Conservation (phyloP, 2,797 vertebrate genomes). For the Dryobates pubescens region DNA sequence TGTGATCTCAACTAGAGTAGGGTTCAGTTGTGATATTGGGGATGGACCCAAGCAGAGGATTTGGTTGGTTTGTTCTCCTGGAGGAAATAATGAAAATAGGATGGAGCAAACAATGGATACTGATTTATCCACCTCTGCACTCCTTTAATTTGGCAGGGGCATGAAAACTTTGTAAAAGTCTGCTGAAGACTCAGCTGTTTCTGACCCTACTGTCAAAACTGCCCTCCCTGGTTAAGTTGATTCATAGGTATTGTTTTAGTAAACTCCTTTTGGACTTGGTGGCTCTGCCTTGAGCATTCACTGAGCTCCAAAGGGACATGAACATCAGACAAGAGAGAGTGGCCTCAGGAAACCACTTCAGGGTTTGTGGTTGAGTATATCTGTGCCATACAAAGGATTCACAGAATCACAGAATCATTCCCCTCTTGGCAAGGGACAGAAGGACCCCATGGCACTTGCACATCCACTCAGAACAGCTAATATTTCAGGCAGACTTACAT, state of each 20-base stretch:
- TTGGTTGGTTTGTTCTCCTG: background rate
- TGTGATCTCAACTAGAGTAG: background rate
- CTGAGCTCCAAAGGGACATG: background rate
- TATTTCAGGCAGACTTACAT: constrained; percentile 10
- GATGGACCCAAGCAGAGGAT: background rate
- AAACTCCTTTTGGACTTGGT: background rate
- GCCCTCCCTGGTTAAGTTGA: background rate
- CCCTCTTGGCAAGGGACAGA: background rate
- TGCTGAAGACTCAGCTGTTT: background rate
- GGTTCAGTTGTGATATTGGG: background rate
- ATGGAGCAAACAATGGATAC: background rate
- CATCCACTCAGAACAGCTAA: background rate
- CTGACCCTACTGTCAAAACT: background rate
- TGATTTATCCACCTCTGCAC: background rate
- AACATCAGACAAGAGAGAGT: background rate
- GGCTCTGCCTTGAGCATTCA: background rate
- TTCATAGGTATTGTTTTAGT: background rate
- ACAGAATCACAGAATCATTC: background rate
- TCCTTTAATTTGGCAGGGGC: background rate
- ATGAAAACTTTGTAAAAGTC: background rate
- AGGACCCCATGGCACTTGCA: background rate
- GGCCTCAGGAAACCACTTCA: background rate
- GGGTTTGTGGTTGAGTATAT: background rate
- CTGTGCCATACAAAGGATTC: background rate
- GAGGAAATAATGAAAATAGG: background rate